A percentile compares a stretch with the other conserved stretches of the same genome.
These are phyloP conservation scores for Ianthella basta DNA, from an alignment of 37 sponge, comb jelly and placozoan genomes.

Conservation along the genomic window DNA sequence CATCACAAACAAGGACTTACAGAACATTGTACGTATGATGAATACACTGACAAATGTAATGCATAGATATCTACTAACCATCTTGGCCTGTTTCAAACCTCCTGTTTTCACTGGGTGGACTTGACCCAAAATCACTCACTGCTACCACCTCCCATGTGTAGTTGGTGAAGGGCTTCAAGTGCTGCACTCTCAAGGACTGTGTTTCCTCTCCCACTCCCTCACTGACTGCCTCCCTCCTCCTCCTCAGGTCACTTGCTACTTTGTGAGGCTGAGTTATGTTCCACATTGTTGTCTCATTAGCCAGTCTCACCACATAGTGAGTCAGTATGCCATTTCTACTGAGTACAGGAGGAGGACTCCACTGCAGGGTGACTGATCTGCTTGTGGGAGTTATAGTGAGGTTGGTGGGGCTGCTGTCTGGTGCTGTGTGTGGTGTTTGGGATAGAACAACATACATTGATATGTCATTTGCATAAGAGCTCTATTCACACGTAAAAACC, in stretches of 20 bases:
- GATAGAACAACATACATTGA: too few species aligned
- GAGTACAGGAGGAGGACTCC: neutral
- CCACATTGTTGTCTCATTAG: neutral
- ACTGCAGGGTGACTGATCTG: neutral
- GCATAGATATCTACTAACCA: neutral
- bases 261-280: neutral
- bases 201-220: neutral
- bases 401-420: neutral
- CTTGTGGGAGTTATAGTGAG: neutral
- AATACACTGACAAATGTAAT: too few species aligned
- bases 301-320: neutral
- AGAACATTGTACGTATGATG: too few species aligned
- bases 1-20: neutral
- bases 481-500: too few species aligned
- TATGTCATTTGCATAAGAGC: too few species aligned
- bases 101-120: neutral
- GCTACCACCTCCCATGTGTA: neutral
- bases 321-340: neutral
- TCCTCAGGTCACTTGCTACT: neutral
- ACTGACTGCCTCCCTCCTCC: neutral
- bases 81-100: neutral
- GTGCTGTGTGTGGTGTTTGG: neutral
- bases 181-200: neutral
- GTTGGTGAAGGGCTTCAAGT: neutral
- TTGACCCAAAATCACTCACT: neutral